These are phyloP conservation scores for Myripristis murdjan DNA, from an alignment of 2,797 vertebrate species.

Conservation along the genomic window DNA sequence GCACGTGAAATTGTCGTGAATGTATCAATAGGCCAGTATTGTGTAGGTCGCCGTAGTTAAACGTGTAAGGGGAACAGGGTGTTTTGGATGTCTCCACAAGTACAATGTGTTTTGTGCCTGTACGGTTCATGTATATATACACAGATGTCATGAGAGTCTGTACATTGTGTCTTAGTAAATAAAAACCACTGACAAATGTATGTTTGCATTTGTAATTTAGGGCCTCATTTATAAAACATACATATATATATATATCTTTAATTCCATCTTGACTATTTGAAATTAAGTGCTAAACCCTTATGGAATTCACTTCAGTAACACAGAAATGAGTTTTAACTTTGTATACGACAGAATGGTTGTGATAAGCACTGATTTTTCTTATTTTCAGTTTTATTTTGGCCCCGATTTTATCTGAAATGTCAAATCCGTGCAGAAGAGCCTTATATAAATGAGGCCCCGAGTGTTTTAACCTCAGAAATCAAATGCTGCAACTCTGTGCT, in stretches of 20 bases:
- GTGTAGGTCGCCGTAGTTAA: conserved; percentile 35
- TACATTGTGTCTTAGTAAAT: conserved; percentile 60
- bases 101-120: conserved; percentile 66
- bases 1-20: neutral
- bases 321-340: too few species aligned
- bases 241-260: neutral
- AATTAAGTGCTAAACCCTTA: neutral
- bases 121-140: conserved; percentile 60
- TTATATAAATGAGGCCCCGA: conserved; percentile 32
- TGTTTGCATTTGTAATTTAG: conserved; percentile 52
- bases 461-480: conserved; percentile 18
- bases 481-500: conserved; percentile 39
- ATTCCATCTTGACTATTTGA: neutral
- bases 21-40: conserved; percentile 47
- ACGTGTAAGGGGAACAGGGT: conserved; percentile 48
- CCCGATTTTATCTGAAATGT: neutral
- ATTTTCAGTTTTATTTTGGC: neutral
- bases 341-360: neutral
- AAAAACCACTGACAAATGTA: conserved; percentile 67
- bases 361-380: neutral
- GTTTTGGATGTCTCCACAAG: conserved; percentile 51
- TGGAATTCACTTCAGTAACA: too few species aligned
- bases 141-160: conserved; percentile 55
- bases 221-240: conserved; percentile 38
- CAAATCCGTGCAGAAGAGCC: neutral